Evolutionary conservation across 1,140 invertebrate species (phyloP).

Genomic region (Camponotus vicinus): DNA sequence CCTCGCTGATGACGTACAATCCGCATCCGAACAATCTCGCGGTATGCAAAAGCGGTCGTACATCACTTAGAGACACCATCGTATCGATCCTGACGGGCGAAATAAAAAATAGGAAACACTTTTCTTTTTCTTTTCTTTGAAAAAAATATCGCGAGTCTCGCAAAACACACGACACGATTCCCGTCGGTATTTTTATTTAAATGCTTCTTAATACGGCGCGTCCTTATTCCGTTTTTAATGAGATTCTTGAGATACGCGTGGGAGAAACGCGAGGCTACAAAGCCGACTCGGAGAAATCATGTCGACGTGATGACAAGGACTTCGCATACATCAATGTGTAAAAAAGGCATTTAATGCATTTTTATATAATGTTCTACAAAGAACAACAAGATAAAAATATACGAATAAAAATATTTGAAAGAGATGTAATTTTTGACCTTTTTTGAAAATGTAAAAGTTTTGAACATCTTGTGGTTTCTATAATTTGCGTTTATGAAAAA

Average conservation of each 20-base stretch:
- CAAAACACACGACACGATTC: not conserved
- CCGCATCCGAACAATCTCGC: constrained; percentile 66
- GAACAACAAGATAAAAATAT: not conserved
- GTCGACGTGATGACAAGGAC: not conserved
- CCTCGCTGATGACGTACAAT: constrained; percentile 37
- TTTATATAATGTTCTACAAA: not conserved
- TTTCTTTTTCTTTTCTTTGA: no score
- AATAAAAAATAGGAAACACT: not conserved
- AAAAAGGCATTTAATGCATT: not conserved
- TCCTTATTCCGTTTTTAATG: not conserved
- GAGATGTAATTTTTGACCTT: not conserved
- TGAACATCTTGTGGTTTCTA: no score
- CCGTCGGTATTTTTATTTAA: not conserved
- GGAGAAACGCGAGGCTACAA: not conserved
- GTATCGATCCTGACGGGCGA: not conserved
- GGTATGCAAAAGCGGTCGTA: constrained; percentile 59
- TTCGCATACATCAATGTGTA: not conserved
- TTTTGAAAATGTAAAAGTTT: not conserved
- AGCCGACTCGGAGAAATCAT: not conserved
- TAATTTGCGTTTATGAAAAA: not conserved
- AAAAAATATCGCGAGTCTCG: not conserved
- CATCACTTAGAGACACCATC: constrained; percentile 52
- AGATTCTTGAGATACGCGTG: not conserved
- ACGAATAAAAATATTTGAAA: not conserved
- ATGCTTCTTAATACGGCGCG: not conserved